Evolutionary conservation across 1,140 invertebrate genomes (phyloP), one percentile per base, ranked within the genome.

Genomic region (Coptotermes formosanus): DNA sequence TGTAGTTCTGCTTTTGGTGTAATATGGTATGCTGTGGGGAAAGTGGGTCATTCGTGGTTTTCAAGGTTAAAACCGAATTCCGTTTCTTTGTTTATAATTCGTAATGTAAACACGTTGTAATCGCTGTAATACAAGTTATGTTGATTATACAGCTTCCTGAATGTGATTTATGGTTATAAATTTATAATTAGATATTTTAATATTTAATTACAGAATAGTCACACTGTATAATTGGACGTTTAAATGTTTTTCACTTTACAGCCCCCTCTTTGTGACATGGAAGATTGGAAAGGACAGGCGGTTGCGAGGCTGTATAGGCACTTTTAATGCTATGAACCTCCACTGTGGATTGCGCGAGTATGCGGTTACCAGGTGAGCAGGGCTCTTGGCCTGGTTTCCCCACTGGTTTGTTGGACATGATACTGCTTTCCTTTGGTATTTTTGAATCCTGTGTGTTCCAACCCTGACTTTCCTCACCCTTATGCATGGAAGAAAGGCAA

Each of bases 251-350:
- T 84, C 83, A 84, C 88, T 92, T 96, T 95, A 86, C 93, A 99
- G 98, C 92, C 98, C 98, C 84, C 93, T 99, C 89, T 99, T 99
- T 94, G 98, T 99, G 48, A 99, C 98, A 86, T 99, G 98, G 98
- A 97, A 97, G 91, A 97, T 97, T 90, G 98, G 98, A 30, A 96
- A 97, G 90, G 98, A 99, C 89, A 94, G 96, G 90, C 94, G 97
- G 86, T 92, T 98, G 87, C 93, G 97, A 87, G 97, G 97, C n/a
- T 98, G 97, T 91, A 98, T 98, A 90, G 97, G 97, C 86, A 98
- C 97, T 85, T 98, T 98, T 90, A 98, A 96, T 91, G 96, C 98
- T 64, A 97, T 99, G 94, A 96, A 97, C 90, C 94, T 99, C 87
- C 97, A 98, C 91, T 94, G 94, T 90, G 98, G 98, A 83, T 93